A percentile compares a stretch with the other conserved stretches of the same genome.
Conservation (phyloP, 1,140 invertebrate genomes). For the Ceratina australensis region DNA sequence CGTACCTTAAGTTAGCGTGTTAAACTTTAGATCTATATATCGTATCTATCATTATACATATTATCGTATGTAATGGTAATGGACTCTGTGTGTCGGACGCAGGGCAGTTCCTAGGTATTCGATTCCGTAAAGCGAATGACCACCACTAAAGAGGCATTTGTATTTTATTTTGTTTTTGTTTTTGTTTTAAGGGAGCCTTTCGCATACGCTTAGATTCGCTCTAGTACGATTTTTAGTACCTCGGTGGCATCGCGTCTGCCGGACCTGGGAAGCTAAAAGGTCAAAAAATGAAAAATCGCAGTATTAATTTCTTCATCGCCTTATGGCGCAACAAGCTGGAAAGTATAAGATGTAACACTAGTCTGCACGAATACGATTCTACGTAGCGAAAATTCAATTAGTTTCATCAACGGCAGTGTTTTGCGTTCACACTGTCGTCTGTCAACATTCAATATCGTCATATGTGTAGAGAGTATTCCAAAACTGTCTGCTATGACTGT, state of each 20-base stretch:
- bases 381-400: neutral
- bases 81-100: conserved; percentile 59
- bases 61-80: conserved; percentile 58
- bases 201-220: conserved; percentile 61
- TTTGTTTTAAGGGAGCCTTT: conserved; percentile 56
- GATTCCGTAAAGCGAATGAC: conserved; percentile 57
- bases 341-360: conserved; percentile 79
- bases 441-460: neutral
- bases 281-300: conserved; percentile 79
- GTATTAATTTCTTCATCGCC: conserved; percentile 72
- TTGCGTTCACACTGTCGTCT: conserved; percentile 13
- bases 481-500: too few relatives aligned
- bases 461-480: neutral
- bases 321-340: conserved; percentile 60
- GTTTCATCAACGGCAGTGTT: neutral
- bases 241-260: conserved; percentile 79
- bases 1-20: conserved; percentile 55
- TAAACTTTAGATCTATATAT: conserved; percentile 63
- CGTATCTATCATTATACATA: conserved; percentile 62
- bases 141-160: conserved; percentile 60
- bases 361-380: conserved; percentile 44
- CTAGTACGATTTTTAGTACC: conserved; percentile 77
- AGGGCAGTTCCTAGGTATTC: conserved; percentile 64
- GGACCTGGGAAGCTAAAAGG: conserved; percentile 81
- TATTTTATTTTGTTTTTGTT: conserved; percentile 32